phyloP scores from a whole-genome alignment of 2,888 invertebrate genomes.

The Aquatica leii region DNA sequence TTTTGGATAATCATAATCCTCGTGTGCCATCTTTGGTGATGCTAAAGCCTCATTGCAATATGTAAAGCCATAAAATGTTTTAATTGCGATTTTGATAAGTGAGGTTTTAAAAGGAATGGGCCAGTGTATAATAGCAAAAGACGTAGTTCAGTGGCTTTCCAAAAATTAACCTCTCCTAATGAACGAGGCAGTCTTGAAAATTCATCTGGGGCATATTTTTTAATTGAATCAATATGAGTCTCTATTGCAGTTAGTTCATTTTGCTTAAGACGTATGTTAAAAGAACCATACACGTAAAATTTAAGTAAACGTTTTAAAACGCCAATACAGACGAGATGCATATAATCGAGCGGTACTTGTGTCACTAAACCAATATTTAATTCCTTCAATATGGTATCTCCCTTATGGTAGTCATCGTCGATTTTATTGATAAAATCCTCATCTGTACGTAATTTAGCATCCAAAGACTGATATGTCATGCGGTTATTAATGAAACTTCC shows the following conservation, averaged over 20 bases:
- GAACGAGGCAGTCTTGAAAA: background rate
- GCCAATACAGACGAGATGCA: conserved; percentile 43
- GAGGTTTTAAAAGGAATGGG: background rate
- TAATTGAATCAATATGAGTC: background rate
- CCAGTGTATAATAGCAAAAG: background rate
- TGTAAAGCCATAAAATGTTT: background rate
- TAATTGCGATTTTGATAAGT: background rate
- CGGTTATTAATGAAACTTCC: conserved; percentile 27
- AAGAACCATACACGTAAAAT: too few species aligned
- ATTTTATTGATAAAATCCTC: background rate
- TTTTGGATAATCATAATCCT: background rate
- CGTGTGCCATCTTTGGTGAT: background rate
- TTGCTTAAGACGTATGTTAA: too few species aligned
- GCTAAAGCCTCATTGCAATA: background rate
- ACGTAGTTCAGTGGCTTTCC: background rate
- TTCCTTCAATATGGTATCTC: conserved; percentile 29
- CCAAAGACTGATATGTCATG: conserved; percentile 40
- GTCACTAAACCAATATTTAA: conserved; percentile 35
- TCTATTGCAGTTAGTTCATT: too few species aligned
- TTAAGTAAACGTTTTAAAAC: too few species aligned
- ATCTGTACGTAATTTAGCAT: too few species aligned
- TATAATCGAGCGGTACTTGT: conserved; percentile 40
- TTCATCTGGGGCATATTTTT: background rate
- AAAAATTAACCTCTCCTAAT: background rate
- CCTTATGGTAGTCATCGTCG: background rate